A percentile compares a stretch with the other conserved stretches of the same genome.
phyloP scores from a whole-genome alignment of 2,797 vertebrate species.

The Alosa sapidissima region DNA sequence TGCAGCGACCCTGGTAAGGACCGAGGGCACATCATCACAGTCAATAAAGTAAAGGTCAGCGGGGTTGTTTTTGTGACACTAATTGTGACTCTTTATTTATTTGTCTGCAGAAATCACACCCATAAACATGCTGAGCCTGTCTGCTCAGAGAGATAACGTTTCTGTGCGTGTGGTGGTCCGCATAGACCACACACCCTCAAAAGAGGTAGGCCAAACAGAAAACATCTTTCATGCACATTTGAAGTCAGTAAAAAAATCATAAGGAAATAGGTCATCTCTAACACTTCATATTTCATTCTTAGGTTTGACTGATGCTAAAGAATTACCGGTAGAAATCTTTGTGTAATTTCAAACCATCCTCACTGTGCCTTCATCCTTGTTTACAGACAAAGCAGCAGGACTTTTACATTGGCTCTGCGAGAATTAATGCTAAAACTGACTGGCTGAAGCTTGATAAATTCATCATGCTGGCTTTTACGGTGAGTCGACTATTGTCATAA shows the following conservation, averaged over 20 bases:
- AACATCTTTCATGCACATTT: neutral
- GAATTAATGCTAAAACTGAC: slow-evolving; percentile 79
- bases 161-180: slow-evolving; percentile 80
- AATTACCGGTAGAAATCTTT: neutral
- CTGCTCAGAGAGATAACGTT: slow-evolving; percentile 77
- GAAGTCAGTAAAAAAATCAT: neutral
- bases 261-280: no score
- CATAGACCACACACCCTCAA: slow-evolving; percentile 82
- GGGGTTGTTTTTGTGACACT: neutral
- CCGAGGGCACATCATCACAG: neutral
- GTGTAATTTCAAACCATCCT: neutral
- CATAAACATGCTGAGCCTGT: slow-evolving; percentile 74
- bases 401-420: slow-evolving; percentile 87
- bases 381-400: slow-evolving; percentile 87
- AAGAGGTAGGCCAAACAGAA: slow-evolving; percentile 76
- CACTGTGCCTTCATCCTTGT: slow-evolving; percentile 34
- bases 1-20: slow-evolving; percentile 81
- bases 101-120: slow-evolving; percentile 76
- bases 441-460: slow-evolving; percentile 89
- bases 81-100: neutral
- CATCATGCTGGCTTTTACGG: slow-evolving; percentile 87
- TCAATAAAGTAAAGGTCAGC: neutral
- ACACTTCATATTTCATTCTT: no score
- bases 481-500: slow-evolving; percentile 52
- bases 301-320: neutral